These are phyloP conservation scores for Lepidurus packardi DNA, from an alignment of 1,140 invertebrate species.

Conservation along the genomic window DNA sequence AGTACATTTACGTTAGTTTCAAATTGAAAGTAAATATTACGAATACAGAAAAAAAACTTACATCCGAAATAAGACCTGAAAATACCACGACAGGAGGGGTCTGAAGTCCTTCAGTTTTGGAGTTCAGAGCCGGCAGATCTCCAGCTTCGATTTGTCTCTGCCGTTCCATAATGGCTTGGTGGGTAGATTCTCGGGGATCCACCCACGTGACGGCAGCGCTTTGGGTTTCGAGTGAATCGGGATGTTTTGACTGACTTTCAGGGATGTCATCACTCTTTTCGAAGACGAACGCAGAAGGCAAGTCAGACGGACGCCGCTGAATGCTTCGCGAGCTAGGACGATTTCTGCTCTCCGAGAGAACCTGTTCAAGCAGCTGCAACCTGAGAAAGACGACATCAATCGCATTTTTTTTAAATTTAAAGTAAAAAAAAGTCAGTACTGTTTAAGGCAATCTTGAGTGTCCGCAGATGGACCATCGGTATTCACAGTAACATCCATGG, in stretches of 20 bases:
- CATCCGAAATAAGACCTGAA: neutral
- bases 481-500: neutral
- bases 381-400: neutral
- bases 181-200: conserved; percentile 20
- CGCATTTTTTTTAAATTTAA: neutral
- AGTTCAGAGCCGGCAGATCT: neutral
- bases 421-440: neutral
- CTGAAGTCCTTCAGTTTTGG: neutral
- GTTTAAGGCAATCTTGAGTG: neutral
- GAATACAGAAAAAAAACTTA: neutral
- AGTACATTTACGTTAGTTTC: neutral
- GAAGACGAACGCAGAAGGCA: neutral
- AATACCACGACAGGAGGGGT: neutral
- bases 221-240: conserved; percentile 14
- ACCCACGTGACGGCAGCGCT: conserved; percentile 22
- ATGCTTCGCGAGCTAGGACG: neutral
- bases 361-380: neutral
- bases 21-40: neutral
- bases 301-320: neutral
- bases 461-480: neutral
- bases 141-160: neutral
- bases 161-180: neutral
- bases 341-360: neutral
- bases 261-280: neutral
- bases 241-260: neutral